These are phyloP conservation scores for Falco biarmicus DNA, from an alignment of 2,797 vertebrate species.

Conservation along the genomic window DNA sequence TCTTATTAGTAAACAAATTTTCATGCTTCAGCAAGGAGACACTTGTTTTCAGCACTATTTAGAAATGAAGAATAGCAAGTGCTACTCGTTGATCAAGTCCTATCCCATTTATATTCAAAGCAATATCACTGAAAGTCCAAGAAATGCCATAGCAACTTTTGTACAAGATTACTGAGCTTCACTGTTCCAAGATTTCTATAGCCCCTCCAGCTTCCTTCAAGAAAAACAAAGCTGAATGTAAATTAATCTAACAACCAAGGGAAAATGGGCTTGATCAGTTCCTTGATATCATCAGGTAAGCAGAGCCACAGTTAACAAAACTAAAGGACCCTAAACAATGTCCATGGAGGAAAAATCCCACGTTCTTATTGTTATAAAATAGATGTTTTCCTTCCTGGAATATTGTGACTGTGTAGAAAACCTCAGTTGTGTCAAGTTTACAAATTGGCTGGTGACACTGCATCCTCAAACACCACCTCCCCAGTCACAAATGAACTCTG, in stretches of 20 bases:
- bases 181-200: background rate
- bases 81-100: background rate
- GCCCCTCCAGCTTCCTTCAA: background rate
- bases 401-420: background rate
- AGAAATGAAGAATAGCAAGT: background rate
- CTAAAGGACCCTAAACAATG: background rate
- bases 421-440: background rate
- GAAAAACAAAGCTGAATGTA: background rate
- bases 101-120: background rate
- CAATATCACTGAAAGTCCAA: background rate
- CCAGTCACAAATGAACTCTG: background rate
- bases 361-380: background rate
- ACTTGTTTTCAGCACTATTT: background rate
- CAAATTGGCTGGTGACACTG: background rate
- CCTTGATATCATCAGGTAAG: background rate
- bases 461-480: background rate
- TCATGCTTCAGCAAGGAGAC: background rate
- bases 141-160: background rate
- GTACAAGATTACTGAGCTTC: background rate
- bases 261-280: background rate
- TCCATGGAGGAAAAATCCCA: background rate
- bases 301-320: background rate
- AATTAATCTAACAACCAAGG: background rate
- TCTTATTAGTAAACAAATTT: background rate
- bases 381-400: background rate